A percentile compares a stretch with the other conserved stretches of the same genome.
Evolutionary conservation across 2,888 invertebrate genomes (phyloP).

Genomic region (Drosophila hamatofila): DNA sequence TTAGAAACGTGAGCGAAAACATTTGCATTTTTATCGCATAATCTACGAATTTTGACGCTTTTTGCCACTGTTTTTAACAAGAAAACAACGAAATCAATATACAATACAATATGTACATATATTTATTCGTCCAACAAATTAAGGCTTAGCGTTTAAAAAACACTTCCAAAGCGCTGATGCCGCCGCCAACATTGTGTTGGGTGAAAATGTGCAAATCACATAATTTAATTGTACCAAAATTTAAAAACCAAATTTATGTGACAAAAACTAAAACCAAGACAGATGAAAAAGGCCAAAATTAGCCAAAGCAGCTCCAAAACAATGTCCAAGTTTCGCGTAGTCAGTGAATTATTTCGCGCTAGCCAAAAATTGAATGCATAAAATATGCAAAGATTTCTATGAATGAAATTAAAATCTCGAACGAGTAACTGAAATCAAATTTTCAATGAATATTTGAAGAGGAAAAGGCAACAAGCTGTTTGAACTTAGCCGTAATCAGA

Average conservation of each 20-base stretch:
- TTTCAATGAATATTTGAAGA: conserved; percentile 15
- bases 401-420: conserved; percentile 55
- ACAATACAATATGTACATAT: conserved; percentile 30
- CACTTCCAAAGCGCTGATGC: conserved; percentile 67
- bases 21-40: conserved; percentile 78
- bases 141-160: conserved; percentile 62
- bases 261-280: conserved; percentile 39
- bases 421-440: conserved; percentile 10
- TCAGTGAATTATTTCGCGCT: conserved; percentile 65
- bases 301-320: conserved; percentile 55
- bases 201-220: conserved; percentile 77
- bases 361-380: conserved; percentile 44
- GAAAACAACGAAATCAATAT: conserved; percentile 42
- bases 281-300: conserved; percentile 57
- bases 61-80: conserved; percentile 74
- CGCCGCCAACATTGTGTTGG: conserved; percentile 39
- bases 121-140: conserved; percentile 51
- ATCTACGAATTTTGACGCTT: conserved; percentile 78
- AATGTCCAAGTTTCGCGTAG: conserved; percentile 36
- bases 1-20: conserved; percentile 66
- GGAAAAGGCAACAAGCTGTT: conserved; percentile 13
- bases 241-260: conserved; percentile 71
- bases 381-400: conserved; percentile 66
- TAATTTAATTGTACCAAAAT: conserved; percentile 78
- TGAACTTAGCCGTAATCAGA: conserved; percentile 32